Evolutionary conservation across 2,113 vertebrate genomes (phyloP).

Genomic region (Trichomycterus rosablanca): DNA sequence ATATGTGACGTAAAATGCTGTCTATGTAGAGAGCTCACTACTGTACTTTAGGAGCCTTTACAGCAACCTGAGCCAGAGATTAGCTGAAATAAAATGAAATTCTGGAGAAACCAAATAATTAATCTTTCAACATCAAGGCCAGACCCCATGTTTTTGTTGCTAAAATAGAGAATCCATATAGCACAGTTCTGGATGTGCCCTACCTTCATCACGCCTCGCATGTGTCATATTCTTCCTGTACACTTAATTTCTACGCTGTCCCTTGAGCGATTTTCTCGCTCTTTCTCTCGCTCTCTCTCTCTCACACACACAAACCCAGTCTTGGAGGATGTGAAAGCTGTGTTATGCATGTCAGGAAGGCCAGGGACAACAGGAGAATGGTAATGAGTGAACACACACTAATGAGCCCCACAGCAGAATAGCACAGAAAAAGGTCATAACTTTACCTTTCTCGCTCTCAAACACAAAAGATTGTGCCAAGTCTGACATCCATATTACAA

Average conservation of each 20-base stretch:
- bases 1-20: too few relatives aligned
- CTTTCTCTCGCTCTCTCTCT: slow-evolving; percentile 9
- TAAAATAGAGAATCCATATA: too few relatives aligned
- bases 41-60: too few relatives aligned
- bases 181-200: too few relatives aligned
- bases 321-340: slow-evolving; percentile 12
- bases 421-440: slow-evolving; percentile 25
- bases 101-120: too few relatives aligned
- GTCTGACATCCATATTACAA: slow-evolving; percentile 2
- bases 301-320: slow-evolving; percentile 2
- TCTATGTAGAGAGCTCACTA: too few relatives aligned
- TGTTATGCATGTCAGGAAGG: slow-evolving; percentile 37
- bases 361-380: slow-evolving; percentile 38
- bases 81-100: too few relatives aligned
- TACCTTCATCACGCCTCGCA: too few relatives aligned
- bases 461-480: neutral
- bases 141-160: too few relatives aligned
- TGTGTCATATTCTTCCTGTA: slow-evolving; percentile 19
- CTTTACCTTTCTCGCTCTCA: neutral
- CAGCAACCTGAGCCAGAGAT: too few relatives aligned
- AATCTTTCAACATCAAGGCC: too few relatives aligned
- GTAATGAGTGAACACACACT: slow-evolving; percentile 39
- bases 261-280: neutral
- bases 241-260: neutral
- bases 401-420: slow-evolving; percentile 37